phyloP scores from a whole-genome alignment of 64 coral and sea anemone species.

The Pachyseris speciosa region DNA sequence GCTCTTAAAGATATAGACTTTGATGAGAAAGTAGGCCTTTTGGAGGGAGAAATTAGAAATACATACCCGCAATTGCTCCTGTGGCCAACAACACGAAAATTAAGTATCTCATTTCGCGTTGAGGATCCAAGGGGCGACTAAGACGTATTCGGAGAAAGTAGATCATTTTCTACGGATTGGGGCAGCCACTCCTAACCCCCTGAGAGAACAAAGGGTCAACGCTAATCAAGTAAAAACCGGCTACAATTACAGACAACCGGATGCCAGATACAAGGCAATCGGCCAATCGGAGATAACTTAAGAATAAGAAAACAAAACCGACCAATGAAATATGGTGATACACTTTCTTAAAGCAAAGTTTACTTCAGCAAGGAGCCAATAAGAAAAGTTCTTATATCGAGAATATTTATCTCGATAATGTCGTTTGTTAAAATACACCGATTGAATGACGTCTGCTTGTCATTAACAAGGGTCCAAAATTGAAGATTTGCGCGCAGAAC shows the following conservation, averaged over 20 bases:
- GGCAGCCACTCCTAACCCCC: slow-evolving; percentile 13
- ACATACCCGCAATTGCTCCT: slow-evolving; percentile 89
- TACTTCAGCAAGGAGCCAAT: neutral
- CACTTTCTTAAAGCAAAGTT: neutral
- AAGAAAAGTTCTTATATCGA: neutral
- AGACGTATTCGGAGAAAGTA: neutral
- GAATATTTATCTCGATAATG: neutral
- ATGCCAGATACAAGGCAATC: neutral
- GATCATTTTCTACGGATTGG: slow-evolving; percentile 10
- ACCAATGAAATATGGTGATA: neutral
- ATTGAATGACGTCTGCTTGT: neutral
- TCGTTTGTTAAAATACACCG: neutral
- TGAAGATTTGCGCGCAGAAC: neutral
- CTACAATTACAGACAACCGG: neutral
- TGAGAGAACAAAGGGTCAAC: slow-evolving; percentile 29
- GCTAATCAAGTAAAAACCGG: neutral
- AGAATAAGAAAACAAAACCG: neutral
- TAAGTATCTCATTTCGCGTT: slow-evolving; percentile 68
- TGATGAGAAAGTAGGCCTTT: neutral
- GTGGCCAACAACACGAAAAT: slow-evolving; percentile 94
- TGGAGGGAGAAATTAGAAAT: neutral
- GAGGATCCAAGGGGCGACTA: slow-evolving; percentile 33
- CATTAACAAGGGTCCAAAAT: slow-evolving; percentile 33
- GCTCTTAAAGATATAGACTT: neutral
- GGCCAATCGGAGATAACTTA: slow-evolving; percentile 1